Percentiles rank a stretch among this genome's conserved stretches.
Conservation (phyloP, 2,797 vertebrate species). For the Meriones psammophilus region DNA sequence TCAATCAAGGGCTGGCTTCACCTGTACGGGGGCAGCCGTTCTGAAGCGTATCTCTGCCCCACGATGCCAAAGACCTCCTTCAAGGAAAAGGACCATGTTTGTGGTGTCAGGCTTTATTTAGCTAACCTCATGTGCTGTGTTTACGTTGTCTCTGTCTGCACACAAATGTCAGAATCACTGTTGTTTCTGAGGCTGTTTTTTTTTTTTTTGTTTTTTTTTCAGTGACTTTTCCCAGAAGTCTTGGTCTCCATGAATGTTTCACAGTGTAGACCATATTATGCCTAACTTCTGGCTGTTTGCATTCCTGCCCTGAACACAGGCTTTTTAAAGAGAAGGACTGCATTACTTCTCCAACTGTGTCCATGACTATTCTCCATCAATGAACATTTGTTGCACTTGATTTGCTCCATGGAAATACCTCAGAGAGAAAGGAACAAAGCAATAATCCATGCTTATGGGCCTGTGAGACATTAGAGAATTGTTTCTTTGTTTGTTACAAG, state of each 20-base stretch:
- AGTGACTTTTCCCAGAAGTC: neutral
- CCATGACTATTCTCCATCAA: neutral
- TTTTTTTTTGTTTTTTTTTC: neutral
- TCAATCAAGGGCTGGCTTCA: neutral
- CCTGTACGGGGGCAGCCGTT: neutral
- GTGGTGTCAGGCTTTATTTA: neutral
- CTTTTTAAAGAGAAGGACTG: neutral
- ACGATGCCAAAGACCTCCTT: neutral
- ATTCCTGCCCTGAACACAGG: neutral
- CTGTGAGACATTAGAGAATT: neutral
- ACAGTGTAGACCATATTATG: neutral
- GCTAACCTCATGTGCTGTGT: neutral
- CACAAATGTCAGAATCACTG: neutral
- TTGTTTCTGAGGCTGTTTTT: neutral
- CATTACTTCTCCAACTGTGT: neutral
- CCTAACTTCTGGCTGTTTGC: neutral
- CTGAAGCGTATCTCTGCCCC: neutral
- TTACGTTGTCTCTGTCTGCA: neutral
- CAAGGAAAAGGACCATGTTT: neutral
- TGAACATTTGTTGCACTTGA: neutral
- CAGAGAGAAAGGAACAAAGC: neutral
- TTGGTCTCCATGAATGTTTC: neutral
- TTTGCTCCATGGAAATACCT: conserved; percentile 15
- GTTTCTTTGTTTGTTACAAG: neutral
- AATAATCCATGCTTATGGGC: neutral